Evolutionary conservation across 64 coral and sea anemone species (phyloP).

Genomic region (Pocillopora damicornis): DNA sequence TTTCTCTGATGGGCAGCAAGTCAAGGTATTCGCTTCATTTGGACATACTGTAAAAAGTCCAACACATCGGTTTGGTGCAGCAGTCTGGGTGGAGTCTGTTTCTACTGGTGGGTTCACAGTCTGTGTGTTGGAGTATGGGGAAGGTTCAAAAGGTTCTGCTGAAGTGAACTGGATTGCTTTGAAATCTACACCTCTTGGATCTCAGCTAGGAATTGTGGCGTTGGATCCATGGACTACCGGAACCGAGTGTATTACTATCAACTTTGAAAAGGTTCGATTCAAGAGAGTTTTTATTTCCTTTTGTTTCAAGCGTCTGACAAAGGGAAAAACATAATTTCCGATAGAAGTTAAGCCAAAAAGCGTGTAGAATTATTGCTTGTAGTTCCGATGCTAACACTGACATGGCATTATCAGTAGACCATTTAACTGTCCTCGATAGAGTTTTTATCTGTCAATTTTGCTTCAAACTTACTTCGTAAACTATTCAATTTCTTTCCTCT

Average conservation of each 20-base stretch:
- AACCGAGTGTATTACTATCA: conserved; percentile 27
- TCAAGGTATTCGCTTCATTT: conserved; percentile 37
- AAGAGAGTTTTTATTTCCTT: neutral
- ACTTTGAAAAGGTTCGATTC: conserved; percentile 16
- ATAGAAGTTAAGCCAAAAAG: too few species aligned
- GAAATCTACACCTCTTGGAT: neutral
- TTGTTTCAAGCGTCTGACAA: neutral
- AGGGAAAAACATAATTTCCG: too few species aligned
- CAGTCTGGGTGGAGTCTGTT: conserved; percentile 48
- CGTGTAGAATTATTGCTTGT: too few species aligned
- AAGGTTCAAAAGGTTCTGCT: conserved; percentile 29
- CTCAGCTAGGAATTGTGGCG: neutral
- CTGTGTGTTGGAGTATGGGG: conserved; percentile 46
- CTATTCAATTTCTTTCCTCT: neutral
- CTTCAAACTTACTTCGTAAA: too few species aligned
- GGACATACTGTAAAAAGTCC: conserved; percentile 11
- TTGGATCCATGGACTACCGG: conserved; percentile 46
- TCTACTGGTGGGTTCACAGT: conserved; percentile 9
- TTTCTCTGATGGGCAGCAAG: conserved; percentile 20
- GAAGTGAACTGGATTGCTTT: conserved; percentile 57
- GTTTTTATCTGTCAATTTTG: neutral
- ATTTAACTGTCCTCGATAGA: neutral
- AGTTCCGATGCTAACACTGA: neutral
- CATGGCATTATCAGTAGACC: neutral
- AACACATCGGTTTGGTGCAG: conserved; percentile 14